A percentile compares a stretch with the other conserved stretches of the same genome.
These are phyloP conservation scores for Congeria kusceri DNA, from an alignment of 2,888 invertebrate species.

Conservation along the genomic window DNA sequence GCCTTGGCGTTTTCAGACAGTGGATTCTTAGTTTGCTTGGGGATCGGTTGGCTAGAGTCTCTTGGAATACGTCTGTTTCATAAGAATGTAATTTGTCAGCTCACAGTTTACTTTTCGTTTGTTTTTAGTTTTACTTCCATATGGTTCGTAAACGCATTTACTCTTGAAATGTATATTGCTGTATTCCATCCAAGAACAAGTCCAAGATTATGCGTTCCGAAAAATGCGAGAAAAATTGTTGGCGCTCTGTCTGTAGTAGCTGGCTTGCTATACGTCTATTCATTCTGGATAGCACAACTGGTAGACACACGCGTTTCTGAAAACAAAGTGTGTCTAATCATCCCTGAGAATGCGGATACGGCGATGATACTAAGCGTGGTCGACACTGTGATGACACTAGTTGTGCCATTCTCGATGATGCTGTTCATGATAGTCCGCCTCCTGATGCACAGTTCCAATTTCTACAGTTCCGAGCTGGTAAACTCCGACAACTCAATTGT, in stretches of 20 bases:
- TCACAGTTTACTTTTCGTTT: constrained; percentile 72
- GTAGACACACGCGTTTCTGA: constrained; percentile 21
- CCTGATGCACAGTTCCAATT: constrained; percentile 88
- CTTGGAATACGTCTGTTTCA: constrained; percentile 67
- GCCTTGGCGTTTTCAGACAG: constrained; percentile 72
- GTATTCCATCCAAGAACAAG: constrained; percentile 68
- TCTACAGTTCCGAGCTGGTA: constrained; percentile 64
- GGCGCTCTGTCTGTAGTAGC: constrained; percentile 56
- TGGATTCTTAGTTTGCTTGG: constrained; percentile 71
- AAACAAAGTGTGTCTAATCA: constrained; percentile 54
- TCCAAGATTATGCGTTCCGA: constrained; percentile 58
- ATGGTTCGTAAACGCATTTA: constrained; percentile 76
- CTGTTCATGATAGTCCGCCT: constrained; percentile 91
- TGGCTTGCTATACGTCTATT: constrained; percentile 64
- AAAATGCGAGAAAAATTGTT: constrained; percentile 62
- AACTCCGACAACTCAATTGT: constrained; percentile 30
- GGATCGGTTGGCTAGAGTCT: constrained; percentile 73
- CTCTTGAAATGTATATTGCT: constrained; percentile 73
- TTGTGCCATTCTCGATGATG: constrained; percentile 90
- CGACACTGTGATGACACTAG: constrained; percentile 91
- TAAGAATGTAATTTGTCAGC: constrained; percentile 71
- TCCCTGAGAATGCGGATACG: constrained; percentile 48
- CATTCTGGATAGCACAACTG: constrained; percentile 70
- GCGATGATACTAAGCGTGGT: constrained; percentile 81
- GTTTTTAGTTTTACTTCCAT: constrained; percentile 77